phyloP scores from a whole-genome alignment of 2,113 vertebrate species.

The Hippocampus abdominalis region DNA sequence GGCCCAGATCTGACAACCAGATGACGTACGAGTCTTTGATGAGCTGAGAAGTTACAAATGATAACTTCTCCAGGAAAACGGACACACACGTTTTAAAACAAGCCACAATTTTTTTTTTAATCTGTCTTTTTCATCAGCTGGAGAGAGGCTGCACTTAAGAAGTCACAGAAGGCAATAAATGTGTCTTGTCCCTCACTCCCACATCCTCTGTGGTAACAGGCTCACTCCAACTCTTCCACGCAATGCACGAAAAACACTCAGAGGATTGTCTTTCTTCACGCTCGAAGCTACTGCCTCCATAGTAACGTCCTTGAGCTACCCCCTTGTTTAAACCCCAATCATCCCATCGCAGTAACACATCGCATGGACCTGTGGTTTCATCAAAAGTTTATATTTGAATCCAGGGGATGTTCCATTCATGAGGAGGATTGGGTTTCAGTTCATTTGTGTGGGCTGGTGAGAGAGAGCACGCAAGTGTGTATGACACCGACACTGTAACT shows the following conservation, averaged over 20 bases:
- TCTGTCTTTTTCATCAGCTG: conserved; percentile 44
- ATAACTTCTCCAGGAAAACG: neutral
- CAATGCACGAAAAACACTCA: conserved; percentile 42
- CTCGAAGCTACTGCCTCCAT: conserved; percentile 38
- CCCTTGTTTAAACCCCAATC: conserved; percentile 45
- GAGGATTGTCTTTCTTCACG: conserved; percentile 13
- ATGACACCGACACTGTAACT: neutral
- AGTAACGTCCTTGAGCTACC: conserved; percentile 32
- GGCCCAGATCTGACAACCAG: conserved; percentile 13
- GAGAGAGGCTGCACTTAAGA: conserved; percentile 19
- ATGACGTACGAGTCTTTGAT: conserved; percentile 24
- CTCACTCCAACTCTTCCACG: conserved; percentile 52
- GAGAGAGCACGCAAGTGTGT: conserved; percentile 13
- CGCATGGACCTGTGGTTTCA: conserved; percentile 60
- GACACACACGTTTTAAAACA: neutral
- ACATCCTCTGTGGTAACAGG: conserved; percentile 69
- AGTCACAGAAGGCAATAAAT: conserved; percentile 35
- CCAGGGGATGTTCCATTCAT: conserved; percentile 60
- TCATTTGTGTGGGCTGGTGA: conserved; percentile 33
- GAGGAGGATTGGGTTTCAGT: conserved; percentile 51
- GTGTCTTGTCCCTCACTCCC: conserved; percentile 58
- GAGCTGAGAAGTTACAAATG: neutral
- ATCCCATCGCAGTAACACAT: conserved; percentile 49
- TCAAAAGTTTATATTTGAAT: conserved; percentile 59
- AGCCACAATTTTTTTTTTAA: conserved; percentile 24